Conservation (phyloP, 2,888 invertebrate species). For the Caenorhabditis sp. region DNA sequence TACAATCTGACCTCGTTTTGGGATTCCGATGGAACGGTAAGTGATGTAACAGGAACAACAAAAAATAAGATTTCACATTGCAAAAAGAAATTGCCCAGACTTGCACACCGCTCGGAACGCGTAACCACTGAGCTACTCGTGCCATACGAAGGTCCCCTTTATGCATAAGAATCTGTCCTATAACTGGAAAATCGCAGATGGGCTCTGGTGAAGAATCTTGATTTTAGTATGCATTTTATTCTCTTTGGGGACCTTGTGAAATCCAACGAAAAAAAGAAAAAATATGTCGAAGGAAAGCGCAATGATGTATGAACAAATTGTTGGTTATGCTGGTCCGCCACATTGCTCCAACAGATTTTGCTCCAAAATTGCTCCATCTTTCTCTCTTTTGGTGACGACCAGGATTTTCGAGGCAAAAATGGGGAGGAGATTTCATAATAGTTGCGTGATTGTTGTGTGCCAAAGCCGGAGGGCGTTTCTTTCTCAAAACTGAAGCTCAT, state of each 20-base stretch:
- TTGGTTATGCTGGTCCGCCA: slow-evolving; percentile 1
- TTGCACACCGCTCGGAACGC: too few species aligned
- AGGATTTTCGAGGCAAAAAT: background rate
- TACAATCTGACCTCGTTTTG: slow-evolving; percentile 28
- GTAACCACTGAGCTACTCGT: too few species aligned
- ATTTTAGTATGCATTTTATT: background rate
- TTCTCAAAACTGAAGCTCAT: slow-evolving; percentile 18
- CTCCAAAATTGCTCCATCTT: slow-evolving; percentile 36
- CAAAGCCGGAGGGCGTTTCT: slow-evolving; percentile 15
- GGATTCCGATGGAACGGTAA: background rate
- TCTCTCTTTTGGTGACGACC: slow-evolving; percentile 6
- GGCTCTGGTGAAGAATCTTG: too few species aligned
- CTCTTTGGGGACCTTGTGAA: background rate
- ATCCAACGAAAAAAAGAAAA: slow-evolving; percentile 4
- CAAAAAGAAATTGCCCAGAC: too few species aligned
- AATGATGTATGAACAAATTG: slow-evolving; percentile 42
- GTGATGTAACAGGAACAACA: background rate
- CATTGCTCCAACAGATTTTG: slow-evolving; percentile 4
- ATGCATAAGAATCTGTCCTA: too few species aligned
- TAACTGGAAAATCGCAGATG: too few species aligned
- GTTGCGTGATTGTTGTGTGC: slow-evolving; percentile 38
- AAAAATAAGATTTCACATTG: too few species aligned
- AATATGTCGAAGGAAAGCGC: slow-evolving; percentile 15
- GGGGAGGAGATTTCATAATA: slow-evolving; percentile 30
- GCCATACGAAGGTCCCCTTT: too few species aligned